Evolutionary conservation across 2,888 invertebrate genomes (phyloP).

Genomic region (Iselma pallidipennis): DNA sequence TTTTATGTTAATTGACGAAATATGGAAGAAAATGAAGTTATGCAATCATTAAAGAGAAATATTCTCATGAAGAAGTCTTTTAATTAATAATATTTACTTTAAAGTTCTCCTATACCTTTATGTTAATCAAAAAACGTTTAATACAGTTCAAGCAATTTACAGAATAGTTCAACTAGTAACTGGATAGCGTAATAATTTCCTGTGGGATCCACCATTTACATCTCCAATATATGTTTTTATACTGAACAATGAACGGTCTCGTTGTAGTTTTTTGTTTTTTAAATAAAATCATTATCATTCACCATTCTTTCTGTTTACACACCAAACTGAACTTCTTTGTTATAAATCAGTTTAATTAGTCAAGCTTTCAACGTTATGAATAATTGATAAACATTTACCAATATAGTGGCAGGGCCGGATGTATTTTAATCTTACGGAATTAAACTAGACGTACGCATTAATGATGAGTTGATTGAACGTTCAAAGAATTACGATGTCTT

Average conservation of each 20-base stretch:
- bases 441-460: neutral
- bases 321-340: neutral
- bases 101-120: too few species aligned
- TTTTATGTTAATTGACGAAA: too few species aligned
- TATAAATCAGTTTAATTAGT: conserved; percentile 10
- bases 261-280: neutral
- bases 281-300: neutral
- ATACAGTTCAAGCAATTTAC: too few species aligned
- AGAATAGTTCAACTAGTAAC: too few species aligned
- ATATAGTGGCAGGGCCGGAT: neutral
- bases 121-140: too few species aligned
- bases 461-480: conserved; percentile 2
- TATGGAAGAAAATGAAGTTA: too few species aligned
- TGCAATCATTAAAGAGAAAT: too few species aligned
- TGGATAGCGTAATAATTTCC: neutral
- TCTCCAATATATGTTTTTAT: neutral
- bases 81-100: too few species aligned
- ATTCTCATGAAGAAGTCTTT: too few species aligned
- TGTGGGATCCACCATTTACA: neutral
- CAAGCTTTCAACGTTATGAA: neutral
- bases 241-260: neutral
- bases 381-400: conserved; percentile 10
- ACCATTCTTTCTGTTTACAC: neutral
- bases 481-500: conserved; percentile 8
- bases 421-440: neutral